Percentiles rank a stretch among this genome's conserved stretches.
Evolutionary conservation across 2,113 vertebrate species (phyloP).

Genomic region (Copsychus sechellarum): DNA sequence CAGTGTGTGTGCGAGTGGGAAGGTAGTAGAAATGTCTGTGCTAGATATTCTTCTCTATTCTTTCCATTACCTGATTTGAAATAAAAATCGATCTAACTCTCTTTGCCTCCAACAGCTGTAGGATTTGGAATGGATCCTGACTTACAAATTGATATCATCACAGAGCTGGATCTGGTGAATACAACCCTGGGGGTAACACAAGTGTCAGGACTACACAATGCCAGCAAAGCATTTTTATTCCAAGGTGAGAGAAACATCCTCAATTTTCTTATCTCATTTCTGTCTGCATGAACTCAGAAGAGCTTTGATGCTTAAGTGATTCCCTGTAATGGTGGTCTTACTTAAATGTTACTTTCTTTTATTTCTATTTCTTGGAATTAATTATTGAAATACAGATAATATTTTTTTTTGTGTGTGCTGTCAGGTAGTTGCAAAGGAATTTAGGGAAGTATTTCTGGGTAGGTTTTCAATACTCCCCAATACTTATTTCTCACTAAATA

Average conservation of each 20-base stretch:
- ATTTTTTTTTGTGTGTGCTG: neutral
- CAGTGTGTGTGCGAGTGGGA: neutral
- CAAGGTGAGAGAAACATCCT: slow-evolving; percentile 80
- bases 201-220: slow-evolving; percentile 90
- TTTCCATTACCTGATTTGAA: slow-evolving; percentile 5
- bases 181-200: slow-evolving; percentile 89
- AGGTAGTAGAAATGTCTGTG: neutral
- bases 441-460: neutral
- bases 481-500: neutral
- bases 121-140: slow-evolving; percentile 87
- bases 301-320: neutral
- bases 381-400: neutral
- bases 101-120: slow-evolving; percentile 71
- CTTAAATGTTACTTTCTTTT: neutral
- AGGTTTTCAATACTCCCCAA: neutral
- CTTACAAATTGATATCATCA: slow-evolving; percentile 90
- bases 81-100: slow-evolving; percentile 24
- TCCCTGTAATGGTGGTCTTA: neutral
- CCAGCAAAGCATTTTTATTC: slow-evolving; percentile 92
- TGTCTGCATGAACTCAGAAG: neutral
- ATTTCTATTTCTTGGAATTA: neutral
- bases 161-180: slow-evolving; percentile 89
- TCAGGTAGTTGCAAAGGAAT: neutral
- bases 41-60: neutral
- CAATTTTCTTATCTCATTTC: neutral